Base-by-base conservation (phyloP, 2,113 vertebrate genomes). In the Notothenia rossii region DNA sequence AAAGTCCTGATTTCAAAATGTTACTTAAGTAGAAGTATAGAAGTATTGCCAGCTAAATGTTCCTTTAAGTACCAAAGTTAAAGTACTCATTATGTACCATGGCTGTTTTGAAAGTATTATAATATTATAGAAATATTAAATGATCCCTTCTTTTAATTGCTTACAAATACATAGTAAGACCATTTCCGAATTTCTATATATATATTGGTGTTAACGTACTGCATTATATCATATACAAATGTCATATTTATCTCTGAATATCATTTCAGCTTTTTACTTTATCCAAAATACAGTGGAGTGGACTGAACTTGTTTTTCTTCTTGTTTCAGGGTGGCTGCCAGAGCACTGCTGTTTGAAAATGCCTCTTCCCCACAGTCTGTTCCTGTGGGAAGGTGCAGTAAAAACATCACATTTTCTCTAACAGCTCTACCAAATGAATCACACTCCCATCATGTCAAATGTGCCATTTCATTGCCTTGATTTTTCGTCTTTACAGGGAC, bases 331-430 rank as follows among this genome's bases (percentile, higher is more conserved):
- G 97, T 98, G 77, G 97, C 97, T 79, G 95, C 96, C 62, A 96
- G 94, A 92, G 96, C 97, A 0, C 94, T 96, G 77, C 93, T 97
- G 40, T 98, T 98, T 74, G 97, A 98, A 96, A 97, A 94, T 67
- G 88, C 90, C 79, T 91, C 95, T 60, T 93, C 94, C 43, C 18
- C 88, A 22, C 96, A 95, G 70, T 90, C 95, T 25, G 50, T 73
- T 73, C 90, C 95, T 77, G 86, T 92, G 29, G 96, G 96, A 91
- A 95, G 97, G 97, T 98, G 56, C 72, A 6, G 43, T 49, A 48
- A 60, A 71, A 65, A 36, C 5, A 58, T 1, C 10, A 69, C 69
- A 29, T 20, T 51, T 36, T 25, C 20, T 18, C 1, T 48, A 62
- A 40, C 18, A 48, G 1, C 45, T 62, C 45, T 4, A 40, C 75